phyloP scores from a whole-genome alignment of 2,888 invertebrate species.

The Theretra japonica region DNA sequence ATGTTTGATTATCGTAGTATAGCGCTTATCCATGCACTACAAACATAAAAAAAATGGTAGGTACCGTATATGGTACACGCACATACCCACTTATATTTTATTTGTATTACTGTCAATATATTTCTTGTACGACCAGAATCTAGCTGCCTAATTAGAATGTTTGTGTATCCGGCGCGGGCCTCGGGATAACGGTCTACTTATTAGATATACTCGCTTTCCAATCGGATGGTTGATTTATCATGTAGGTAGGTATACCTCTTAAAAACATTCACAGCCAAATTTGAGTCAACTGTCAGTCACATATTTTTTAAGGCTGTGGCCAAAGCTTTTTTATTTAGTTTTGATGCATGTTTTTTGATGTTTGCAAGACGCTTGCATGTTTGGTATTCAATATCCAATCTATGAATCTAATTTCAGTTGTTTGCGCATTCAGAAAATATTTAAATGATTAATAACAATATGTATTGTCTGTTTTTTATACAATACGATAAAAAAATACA shows the following conservation, averaged over 20 bases:
- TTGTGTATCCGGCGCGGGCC: conserved; percentile 58
- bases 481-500: too few relatives aligned
- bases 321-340: conserved; percentile 45
- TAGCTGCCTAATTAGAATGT: conserved; percentile 66
- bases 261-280: conserved; percentile 48
- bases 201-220: conserved; percentile 59
- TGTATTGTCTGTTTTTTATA: too few relatives aligned
- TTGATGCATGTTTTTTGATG: conserved; percentile 40
- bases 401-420: too few relatives aligned
- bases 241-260: conserved; percentile 45
- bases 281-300: conserved; percentile 51
- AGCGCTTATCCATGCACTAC: not conserved
- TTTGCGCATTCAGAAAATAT: too few relatives aligned
- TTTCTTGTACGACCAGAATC: conserved; percentile 58
- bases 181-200: conserved; percentile 70
- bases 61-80: not conserved
- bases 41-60: not conserved
- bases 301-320: conserved; percentile 39
- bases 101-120: conserved; percentile 32
- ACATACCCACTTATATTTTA: not conserved
- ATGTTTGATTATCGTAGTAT: too few relatives aligned
- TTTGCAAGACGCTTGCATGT: not conserved
- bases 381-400: too few relatives aligned
- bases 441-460: too few relatives aligned
- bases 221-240: conserved; percentile 62